These are phyloP conservation scores for Tuta absoluta DNA, from an alignment of 2,888 invertebrate genomes.

Conservation along the genomic window DNA sequence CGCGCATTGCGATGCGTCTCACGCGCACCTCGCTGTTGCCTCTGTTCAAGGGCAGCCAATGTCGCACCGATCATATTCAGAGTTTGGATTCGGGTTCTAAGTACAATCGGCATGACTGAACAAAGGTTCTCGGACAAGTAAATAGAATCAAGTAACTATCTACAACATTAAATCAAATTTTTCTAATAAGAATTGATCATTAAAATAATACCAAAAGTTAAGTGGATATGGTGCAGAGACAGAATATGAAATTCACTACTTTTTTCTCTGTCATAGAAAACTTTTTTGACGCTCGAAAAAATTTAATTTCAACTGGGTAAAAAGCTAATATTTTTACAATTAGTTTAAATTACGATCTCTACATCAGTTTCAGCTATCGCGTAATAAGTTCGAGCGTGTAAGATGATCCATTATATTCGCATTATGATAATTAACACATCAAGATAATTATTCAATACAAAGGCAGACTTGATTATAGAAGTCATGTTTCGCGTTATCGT, in stretches of 20 bases:
- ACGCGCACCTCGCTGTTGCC: slow-evolving; percentile 56
- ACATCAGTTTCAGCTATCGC: too few relatives aligned
- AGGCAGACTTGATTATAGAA: slow-evolving; percentile 8
- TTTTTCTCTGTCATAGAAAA: too few relatives aligned
- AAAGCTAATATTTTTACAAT: too few relatives aligned
- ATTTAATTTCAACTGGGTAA: too few relatives aligned
- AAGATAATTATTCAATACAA: background rate
- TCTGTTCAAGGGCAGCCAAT: slow-evolving; percentile 53
- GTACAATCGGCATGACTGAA: slow-evolving; percentile 19
- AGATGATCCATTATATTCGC: background rate
- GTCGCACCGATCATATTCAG: slow-evolving; percentile 2
- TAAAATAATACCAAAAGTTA: too few relatives aligned
- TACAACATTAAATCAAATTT: too few relatives aligned
- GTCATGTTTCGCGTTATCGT: slow-evolving; percentile 45
- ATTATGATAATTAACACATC: background rate
- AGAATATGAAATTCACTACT: too few relatives aligned
- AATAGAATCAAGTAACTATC: background rate
- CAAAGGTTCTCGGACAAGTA: slow-evolving; percentile 13
- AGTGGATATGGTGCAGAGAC: too few relatives aligned
- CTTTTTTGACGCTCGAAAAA: too few relatives aligned
- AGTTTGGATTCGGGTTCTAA: slow-evolving; percentile 41
- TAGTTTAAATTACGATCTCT: too few relatives aligned
- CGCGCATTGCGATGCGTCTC: slow-evolving; percentile 52
- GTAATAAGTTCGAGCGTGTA: background rate
- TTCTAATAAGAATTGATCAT: too few relatives aligned